Conservation (phyloP, 2,797 vertebrate genomes). For the Pangasius larnaudii region DNA sequence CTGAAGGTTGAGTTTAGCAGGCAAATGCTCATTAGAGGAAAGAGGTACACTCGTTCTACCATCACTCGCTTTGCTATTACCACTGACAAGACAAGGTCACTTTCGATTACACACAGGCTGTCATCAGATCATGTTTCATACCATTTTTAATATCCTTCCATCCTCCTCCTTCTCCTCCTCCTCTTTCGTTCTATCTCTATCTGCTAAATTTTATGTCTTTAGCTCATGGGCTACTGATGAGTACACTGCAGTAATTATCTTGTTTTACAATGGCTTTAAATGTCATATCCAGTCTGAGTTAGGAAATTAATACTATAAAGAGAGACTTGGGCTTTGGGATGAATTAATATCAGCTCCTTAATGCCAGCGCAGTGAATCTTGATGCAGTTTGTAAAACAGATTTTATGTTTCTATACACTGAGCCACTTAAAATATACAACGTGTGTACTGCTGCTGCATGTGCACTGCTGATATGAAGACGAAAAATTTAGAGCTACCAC, state of each 20-base stretch:
- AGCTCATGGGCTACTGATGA: slow-evolving; percentile 74
- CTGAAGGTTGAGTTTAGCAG: slow-evolving; percentile 34
- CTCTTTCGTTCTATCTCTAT: slow-evolving; percentile 67
- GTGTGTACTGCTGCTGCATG: background rate
- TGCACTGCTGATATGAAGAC: slow-evolving; percentile 4
- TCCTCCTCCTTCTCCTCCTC: slow-evolving; percentile 33
- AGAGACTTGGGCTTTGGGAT: slow-evolving; percentile 71
- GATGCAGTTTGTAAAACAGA: slow-evolving; percentile 41
- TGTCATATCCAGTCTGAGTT: slow-evolving; percentile 76
- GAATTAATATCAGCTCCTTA: slow-evolving; percentile 65
- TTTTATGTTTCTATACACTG: slow-evolving; percentile 50
- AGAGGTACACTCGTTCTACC: slow-evolving; percentile 29
- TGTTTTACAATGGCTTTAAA: slow-evolving; percentile 82
- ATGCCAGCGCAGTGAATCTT: slow-evolving; percentile 38
- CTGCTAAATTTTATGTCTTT: slow-evolving; percentile 81
- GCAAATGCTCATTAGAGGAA: slow-evolving; percentile 57
- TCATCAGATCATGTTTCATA: slow-evolving; percentile 49
- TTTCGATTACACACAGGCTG: slow-evolving; percentile 50
- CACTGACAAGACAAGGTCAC: slow-evolving; percentile 67
- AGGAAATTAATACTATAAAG: slow-evolving; percentile 82
- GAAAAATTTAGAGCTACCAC: background rate
- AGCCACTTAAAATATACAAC: slow-evolving; percentile 31
- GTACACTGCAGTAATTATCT: slow-evolving; percentile 85
- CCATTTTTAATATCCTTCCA: slow-evolving; percentile 24
- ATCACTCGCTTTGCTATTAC: slow-evolving; percentile 39